Percentiles rank a stretch among this genome's conserved stretches.
phyloP scores from a whole-genome alignment of 2,888 invertebrate genomes.

The Sinohyriopsis cumingii region DNA sequence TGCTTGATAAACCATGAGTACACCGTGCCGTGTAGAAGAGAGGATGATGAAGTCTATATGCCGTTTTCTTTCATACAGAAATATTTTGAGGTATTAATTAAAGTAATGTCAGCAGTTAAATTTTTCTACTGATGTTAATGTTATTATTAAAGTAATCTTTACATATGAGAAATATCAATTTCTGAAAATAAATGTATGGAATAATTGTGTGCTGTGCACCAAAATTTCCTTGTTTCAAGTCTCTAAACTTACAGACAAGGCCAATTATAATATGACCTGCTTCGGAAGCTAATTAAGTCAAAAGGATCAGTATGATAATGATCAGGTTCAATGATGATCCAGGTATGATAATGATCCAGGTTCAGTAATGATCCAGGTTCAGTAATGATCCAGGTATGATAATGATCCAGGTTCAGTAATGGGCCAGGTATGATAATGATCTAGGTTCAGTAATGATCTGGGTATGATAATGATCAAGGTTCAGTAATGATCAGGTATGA shows the following conservation, averaged over 20 bases:
- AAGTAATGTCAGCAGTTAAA: not conserved
- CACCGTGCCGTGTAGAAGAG: constrained; percentile 84
- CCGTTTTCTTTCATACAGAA: constrained; percentile 94
- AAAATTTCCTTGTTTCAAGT: too few species aligned
- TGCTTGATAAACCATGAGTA: constrained; percentile 92
- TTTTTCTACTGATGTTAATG: not conserved
- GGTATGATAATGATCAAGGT: too few species aligned
- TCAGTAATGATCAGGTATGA: too few species aligned
- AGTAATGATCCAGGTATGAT: too few species aligned
- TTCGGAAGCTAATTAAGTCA: too few species aligned
- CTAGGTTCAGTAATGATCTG: too few species aligned
- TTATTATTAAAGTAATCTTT: not conserved
- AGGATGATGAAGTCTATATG: constrained; percentile 89
- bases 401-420: too few species aligned
- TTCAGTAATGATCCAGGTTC: too few species aligned
- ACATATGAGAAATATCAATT: not conserved
- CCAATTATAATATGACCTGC: not conserved
- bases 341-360: too few species aligned
- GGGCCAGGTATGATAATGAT: too few species aligned
- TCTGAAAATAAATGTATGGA: not conserved
- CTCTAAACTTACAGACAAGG: not conserved
- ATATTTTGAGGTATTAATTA: constrained; percentile 86
- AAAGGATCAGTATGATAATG: too few species aligned
- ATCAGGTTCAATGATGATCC: too few species aligned
- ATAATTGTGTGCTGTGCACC: not conserved